Evolutionary conservation across 2,888 invertebrate genomes (phyloP), one percentile per base, ranked within the genome.

Genomic region (Habrosyne pyritoides): DNA sequence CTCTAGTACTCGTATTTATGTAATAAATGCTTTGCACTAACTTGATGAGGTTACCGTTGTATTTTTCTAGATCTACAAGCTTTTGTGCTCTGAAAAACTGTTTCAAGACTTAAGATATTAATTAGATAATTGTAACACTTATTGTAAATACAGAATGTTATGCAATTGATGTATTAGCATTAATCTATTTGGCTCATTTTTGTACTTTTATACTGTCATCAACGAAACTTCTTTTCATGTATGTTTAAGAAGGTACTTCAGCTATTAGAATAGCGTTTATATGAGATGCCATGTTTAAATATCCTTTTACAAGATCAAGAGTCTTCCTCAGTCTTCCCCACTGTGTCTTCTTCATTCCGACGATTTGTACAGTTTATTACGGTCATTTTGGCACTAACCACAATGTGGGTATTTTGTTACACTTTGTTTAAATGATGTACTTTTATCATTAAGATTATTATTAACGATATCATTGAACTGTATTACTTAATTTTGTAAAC

Each of bases 311-410:
- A 66, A 75, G 77, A 71, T 77, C 81, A 78, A 77, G 75, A 81
- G 89, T 91, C 91, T 91, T 91, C 91, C 91, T 84, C 72, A 66
- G 87, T 89, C 91, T 89, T 91, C 91, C 89, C 78, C 46, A 28
- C 67, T 71, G 67, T 69, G 71, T 75, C 71, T 70, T 69, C 71
- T 72, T 73, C 80, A 79, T 77, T 77, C 79, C 77, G 75, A 75
- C 67, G 66, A 72, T 64, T 59, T 49, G n/a, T 42, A 67, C 60
- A 78, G 71, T 75, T 74, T 71, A 79, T 69, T 76, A 67, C 73
- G 66, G 70, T 67, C 61, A 57, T 70, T 26, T 14, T 69, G 67
- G 63, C 66, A 69, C 64, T 72, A 67, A 73, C 66, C 64, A 75
- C 69, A 65, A 65, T 64, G 61, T 67, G 61, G 55, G 61, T 64